phyloP scores from a whole-genome alignment of 2,797 vertebrate species.

The Cygnus olor region DNA sequence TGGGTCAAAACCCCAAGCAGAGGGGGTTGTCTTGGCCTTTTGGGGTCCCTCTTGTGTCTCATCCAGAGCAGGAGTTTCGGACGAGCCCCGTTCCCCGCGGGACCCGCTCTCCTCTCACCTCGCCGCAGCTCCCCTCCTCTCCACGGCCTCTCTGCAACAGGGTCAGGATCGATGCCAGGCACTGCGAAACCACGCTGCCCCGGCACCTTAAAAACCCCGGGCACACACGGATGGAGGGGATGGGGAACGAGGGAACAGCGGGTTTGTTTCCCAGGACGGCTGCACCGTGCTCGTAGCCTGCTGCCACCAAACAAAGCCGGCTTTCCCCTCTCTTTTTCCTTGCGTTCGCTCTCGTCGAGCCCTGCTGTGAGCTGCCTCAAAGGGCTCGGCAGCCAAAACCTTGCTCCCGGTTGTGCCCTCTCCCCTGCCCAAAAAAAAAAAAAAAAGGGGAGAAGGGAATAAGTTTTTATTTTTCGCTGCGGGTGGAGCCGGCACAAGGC shows the following conservation, averaged over 20 bases:
- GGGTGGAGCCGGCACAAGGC: neutral
- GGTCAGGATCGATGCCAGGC: neutral
- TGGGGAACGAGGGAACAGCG: neutral
- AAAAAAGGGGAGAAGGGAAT: neutral
- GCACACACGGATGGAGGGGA: neutral
- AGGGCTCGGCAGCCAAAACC: neutral
- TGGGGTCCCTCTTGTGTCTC: neutral
- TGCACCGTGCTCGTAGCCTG: conserved; percentile 12
- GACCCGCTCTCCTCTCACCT: neutral
- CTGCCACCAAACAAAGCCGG: neutral
- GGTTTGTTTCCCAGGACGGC: conserved; percentile 46
- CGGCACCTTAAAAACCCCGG: neutral
- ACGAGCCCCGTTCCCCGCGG: neutral
- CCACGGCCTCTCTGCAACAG: neutral
- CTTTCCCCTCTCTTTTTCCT: conserved; percentile 26
- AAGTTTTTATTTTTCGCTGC: neutral
- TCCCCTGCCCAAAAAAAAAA: neutral
- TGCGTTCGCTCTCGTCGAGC: neutral
- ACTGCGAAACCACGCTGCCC: neutral
- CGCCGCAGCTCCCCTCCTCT: neutral
- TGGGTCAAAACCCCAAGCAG: neutral
- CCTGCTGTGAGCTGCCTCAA: conserved; percentile 2
- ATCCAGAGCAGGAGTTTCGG: rapidly evolving
- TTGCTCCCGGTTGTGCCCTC: neutral
- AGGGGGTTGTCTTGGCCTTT: neutral